phyloP scores from a whole-genome alignment of 2,113 vertebrate species.

The Ursus arctos region DNA sequence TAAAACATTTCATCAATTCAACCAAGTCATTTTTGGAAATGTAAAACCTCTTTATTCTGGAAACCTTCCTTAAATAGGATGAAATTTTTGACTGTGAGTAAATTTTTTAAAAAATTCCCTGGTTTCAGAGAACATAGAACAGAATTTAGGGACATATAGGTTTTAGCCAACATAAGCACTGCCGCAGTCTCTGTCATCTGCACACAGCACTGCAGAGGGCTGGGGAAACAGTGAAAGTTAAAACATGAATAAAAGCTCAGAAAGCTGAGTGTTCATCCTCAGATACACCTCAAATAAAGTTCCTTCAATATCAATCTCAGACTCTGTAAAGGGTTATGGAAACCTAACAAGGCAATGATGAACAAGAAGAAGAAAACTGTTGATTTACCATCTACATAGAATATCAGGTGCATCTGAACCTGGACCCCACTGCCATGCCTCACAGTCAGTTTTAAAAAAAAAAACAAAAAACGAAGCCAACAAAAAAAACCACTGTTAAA shows the following conservation, averaged over 20 bases:
- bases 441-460: not conserved
- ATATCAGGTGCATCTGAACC: not conserved
- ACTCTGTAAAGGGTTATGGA: not conserved
- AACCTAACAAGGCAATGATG: not conserved
- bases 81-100: not conserved
- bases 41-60: not conserved
- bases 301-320: not conserved
- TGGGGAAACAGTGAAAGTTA: not conserved
- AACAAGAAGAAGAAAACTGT: not conserved
- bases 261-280: not conserved
- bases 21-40: not conserved
- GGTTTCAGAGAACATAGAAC: not conserved
- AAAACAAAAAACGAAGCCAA: too few species aligned
- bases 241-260: not conserved
- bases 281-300: not conserved
- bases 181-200: not conserved
- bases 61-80: not conserved
- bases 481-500: not conserved
- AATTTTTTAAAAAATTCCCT: not conserved
- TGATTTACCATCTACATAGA: not conserved
- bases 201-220: not conserved
- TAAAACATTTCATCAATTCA: not conserved
- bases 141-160: not conserved
- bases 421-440: not conserved
- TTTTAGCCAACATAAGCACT: not conserved